A percentile compares a stretch with the other conserved stretches of the same genome.
Evolutionary conservation across 2,113 vertebrate species (phyloP).

Genomic region (Oryzias javanicus): DNA sequence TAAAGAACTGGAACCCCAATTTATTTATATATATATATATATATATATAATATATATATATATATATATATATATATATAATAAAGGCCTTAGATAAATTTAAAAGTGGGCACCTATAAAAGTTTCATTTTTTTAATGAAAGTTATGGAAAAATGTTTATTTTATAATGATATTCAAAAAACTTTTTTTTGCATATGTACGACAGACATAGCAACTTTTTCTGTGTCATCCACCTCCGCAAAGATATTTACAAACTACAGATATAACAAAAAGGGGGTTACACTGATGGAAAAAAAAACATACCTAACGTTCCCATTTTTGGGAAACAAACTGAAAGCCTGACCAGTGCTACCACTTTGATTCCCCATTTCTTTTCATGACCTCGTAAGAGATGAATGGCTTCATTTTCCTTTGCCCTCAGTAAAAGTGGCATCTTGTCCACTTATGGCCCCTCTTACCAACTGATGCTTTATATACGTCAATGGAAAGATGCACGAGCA

Average conservation of each 20-base stretch:
- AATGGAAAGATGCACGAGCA: conserved; percentile 60
- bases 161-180: too few species aligned
- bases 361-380: conserved; percentile 56
- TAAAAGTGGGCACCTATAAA: too few species aligned
- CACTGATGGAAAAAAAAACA: too few species aligned
- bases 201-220: too few species aligned
- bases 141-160: too few species aligned
- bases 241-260: conserved; percentile 19
- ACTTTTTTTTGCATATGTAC: too few species aligned
- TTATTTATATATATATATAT: too few species aligned
- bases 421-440: conserved; percentile 59
- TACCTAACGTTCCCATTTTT: conserved; percentile 24
- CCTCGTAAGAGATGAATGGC: conserved; percentile 60
- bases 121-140: too few species aligned
- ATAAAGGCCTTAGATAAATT: too few species aligned
- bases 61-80: too few species aligned
- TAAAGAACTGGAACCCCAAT: too few species aligned
- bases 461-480: conserved; percentile 58
- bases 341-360: conserved; percentile 34
- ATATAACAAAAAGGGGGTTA: conserved; percentile 26
- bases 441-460: conserved; percentile 42
- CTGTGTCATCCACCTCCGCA: conserved; percentile 51
- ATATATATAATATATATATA: too few species aligned
- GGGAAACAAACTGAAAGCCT: conserved; percentile 41
- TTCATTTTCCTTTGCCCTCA: conserved; percentile 71